Percentiles rank a stretch among this genome's conserved stretches.
These are phyloP conservation scores for Trissolcus japonicus DNA, from an alignment of 2,888 invertebrate genomes.

Conservation along the genomic window DNA sequence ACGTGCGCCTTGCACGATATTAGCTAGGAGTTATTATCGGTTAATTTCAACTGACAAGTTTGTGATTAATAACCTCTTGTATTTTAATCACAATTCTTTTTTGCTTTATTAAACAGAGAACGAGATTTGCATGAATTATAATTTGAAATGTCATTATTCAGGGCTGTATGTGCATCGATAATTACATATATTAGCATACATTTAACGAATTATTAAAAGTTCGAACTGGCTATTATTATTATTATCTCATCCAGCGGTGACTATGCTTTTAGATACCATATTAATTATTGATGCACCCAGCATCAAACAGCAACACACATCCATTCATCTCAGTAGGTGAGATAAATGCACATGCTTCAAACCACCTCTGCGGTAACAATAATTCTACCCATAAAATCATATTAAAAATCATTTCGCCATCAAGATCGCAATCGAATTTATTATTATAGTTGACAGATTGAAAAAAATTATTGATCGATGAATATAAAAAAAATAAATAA, in stretches of 20 bases:
- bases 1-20: too few species aligned
- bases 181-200: not conserved
- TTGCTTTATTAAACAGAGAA: too few species aligned
- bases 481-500: too few species aligned
- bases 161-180: too few species aligned
- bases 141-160: too few species aligned
- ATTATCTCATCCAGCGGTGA: slow-evolving; percentile 6
- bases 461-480: too few species aligned
- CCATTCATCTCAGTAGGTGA: slow-evolving; percentile 27
- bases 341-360: slow-evolving; percentile 23
- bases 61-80: too few species aligned
- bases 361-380: slow-evolving; percentile 10
- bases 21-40: too few species aligned
- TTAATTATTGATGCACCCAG: slow-evolving; percentile 34
- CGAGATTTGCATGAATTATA: too few species aligned
- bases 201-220: slow-evolving; percentile 8
- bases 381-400: slow-evolving; percentile 12
- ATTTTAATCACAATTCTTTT: too few species aligned
- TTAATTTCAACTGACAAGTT: too few species aligned
- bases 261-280: slow-evolving; percentile 22
- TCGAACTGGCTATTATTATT: slow-evolving; percentile 5
- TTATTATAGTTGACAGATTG: too few species aligned
- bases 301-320: slow-evolving; percentile 18
- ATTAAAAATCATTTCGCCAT: slow-evolving; percentile 2
- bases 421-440: not conserved